Conservation (phyloP, 2,797 vertebrate genomes). For the Neostethus bicornis region DNA sequence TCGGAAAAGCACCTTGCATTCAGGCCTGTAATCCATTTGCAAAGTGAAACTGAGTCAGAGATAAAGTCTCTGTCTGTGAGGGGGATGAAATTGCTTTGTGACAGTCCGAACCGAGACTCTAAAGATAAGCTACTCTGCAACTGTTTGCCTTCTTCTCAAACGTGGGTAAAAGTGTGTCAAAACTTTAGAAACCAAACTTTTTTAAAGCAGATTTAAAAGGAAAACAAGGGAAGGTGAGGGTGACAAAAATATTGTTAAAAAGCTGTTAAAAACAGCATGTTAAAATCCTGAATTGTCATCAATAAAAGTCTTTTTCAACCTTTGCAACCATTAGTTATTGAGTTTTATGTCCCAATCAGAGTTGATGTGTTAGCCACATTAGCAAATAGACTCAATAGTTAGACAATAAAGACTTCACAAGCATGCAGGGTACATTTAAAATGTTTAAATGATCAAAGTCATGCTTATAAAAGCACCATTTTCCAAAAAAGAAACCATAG, state of each 20-base stretch:
- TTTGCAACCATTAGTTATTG: too few relatives aligned
- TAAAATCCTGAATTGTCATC: too few relatives aligned
- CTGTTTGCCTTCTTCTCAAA: slow-evolving; percentile 21
- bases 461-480: too few relatives aligned
- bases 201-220: not conserved
- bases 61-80: slow-evolving; percentile 52
- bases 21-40: slow-evolving; percentile 40
- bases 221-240: not conserved
- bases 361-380: too few relatives aligned
- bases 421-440: too few relatives aligned
- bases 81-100: slow-evolving; percentile 28
- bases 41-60: slow-evolving; percentile 65
- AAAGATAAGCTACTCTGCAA: slow-evolving; percentile 48
- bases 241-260: not conserved
- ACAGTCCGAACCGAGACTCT: too few relatives aligned
- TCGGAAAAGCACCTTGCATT: slow-evolving; percentile 43
- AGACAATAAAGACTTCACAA: too few relatives aligned
- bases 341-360: too few relatives aligned
- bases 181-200: not conserved
- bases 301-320: too few relatives aligned
- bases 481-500: too few relatives aligned
- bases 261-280: not conserved
- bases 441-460: too few relatives aligned
- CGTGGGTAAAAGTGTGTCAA: not conserved
- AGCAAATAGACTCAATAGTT: too few relatives aligned